Conservation (phyloP, 2,797 vertebrate genomes). For the Prionace glauca region DNA sequence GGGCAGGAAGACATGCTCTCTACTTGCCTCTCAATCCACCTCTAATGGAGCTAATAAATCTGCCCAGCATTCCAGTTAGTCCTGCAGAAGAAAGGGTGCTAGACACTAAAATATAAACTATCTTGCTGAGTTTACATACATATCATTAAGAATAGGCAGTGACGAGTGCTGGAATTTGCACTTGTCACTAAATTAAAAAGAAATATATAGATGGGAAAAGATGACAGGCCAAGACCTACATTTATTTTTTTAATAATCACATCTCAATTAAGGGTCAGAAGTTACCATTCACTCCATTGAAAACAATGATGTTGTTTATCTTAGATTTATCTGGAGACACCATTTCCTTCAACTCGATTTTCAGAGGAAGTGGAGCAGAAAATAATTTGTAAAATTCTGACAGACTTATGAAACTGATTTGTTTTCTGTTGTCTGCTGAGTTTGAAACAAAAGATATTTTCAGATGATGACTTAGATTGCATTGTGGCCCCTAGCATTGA, state of each 20-base stretch:
- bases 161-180: not conserved
- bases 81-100: not conserved
- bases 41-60: not conserved
- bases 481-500: not conserved
- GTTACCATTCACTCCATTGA: conserved; percentile 12
- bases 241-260: not conserved
- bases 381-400: not conserved
- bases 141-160: not conserved
- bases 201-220: not conserved
- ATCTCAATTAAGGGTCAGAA: conserved; percentile 12
- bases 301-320: conserved; percentile 22
- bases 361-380: not conserved
- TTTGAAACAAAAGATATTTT: not conserved
- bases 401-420: not conserved
- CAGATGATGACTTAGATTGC: not conserved
- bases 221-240: not conserved
- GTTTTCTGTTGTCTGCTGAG: not conserved
- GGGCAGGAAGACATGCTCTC: not conserved
- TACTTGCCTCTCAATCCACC: not conserved
- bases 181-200: not conserved
- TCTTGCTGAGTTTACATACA: not conserved
- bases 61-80: not conserved
- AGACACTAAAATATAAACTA: not conserved
- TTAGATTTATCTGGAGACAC: conserved; percentile 21
- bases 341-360: not conserved